Percentiles rank a stretch among this genome's conserved stretches.
Evolutionary conservation across 2,888 invertebrate genomes (phyloP).

Genomic region (Tromatobia lineatoria): DNA sequence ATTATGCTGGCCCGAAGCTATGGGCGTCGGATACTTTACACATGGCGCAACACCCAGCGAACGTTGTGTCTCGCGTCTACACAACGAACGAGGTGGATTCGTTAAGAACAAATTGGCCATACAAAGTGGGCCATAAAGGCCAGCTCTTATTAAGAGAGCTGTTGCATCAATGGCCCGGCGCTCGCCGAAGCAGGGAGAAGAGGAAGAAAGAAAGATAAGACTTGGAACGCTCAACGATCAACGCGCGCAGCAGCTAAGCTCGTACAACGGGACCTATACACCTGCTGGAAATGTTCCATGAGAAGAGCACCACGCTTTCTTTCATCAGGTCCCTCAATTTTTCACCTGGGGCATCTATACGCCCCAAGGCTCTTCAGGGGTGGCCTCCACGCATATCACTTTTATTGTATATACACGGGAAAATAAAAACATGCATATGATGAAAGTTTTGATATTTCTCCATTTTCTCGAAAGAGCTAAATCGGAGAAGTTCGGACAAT

Average conservation of each 20-base stretch:
- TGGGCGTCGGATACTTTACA: constrained; percentile 35
- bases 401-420: background rate
- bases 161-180: constrained; percentile 54
- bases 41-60: constrained; percentile 41
- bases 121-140: constrained; percentile 77
- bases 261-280: constrained; percentile 39
- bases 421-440: background rate
- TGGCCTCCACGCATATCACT: background rate
- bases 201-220: constrained; percentile 51
- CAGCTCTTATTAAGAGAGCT: constrained; percentile 77
- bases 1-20: constrained; percentile 13
- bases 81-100: constrained; percentile 71
- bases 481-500: too few relatives aligned
- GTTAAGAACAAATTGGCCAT: constrained; percentile 79
- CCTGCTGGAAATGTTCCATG: constrained; percentile 48
- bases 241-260: constrained; percentile 35
- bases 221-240: constrained; percentile 37
- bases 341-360: constrained; percentile 35
- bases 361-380: constrained; percentile 19
- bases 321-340: constrained; percentile 34
- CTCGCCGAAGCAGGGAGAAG: constrained; percentile 27
- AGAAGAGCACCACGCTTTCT: constrained; percentile 14
- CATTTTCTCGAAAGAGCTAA: background rate
- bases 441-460: background rate
- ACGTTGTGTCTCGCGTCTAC: constrained; percentile 24